Conservation (phyloP, 2,888 invertebrate species). For the Diarsia rubi region DNA sequence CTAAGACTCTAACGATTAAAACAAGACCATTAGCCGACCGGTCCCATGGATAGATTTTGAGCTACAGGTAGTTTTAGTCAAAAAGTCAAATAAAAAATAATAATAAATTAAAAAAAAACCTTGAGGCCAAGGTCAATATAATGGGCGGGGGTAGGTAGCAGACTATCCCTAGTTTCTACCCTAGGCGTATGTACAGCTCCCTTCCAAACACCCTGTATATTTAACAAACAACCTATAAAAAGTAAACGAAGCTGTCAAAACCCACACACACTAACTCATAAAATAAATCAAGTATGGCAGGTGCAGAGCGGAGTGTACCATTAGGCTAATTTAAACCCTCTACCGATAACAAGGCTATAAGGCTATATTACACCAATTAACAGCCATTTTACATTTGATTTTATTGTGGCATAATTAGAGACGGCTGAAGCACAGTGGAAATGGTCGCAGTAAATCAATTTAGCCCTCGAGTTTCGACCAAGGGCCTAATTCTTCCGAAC, state of each 20-base stretch:
- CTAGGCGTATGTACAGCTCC: too few species aligned
- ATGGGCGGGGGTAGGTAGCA: too few species aligned
- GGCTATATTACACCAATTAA: slow-evolving; percentile 80
- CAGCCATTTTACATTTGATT: slow-evolving; percentile 79
- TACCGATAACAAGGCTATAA: slow-evolving; percentile 81
- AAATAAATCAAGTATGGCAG: slow-evolving; percentile 54
- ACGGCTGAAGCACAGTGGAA: slow-evolving; percentile 62
- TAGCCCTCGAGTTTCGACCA: background rate
- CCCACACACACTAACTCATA: slow-evolving; percentile 38
- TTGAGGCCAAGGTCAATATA: too few species aligned
- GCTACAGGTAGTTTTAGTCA: too few species aligned
- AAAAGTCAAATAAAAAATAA: too few species aligned
- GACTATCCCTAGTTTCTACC: too few species aligned
- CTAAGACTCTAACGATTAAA: too few species aligned
- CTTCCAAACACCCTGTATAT: too few species aligned
- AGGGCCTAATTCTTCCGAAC: background rate
- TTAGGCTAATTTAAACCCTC: slow-evolving; percentile 72
- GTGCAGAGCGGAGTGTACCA: slow-evolving; percentile 69
- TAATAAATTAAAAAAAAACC: too few species aligned
- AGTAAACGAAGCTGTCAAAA: slow-evolving; percentile 4
- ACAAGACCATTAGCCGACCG: too few species aligned
- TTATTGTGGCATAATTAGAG: slow-evolving; percentile 81
- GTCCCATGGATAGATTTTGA: too few species aligned
- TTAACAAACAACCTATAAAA: background rate
- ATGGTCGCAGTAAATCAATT: background rate